Conservation (phyloP, 2,113 vertebrate species). For the Xiphophorus couchianus region DNA sequence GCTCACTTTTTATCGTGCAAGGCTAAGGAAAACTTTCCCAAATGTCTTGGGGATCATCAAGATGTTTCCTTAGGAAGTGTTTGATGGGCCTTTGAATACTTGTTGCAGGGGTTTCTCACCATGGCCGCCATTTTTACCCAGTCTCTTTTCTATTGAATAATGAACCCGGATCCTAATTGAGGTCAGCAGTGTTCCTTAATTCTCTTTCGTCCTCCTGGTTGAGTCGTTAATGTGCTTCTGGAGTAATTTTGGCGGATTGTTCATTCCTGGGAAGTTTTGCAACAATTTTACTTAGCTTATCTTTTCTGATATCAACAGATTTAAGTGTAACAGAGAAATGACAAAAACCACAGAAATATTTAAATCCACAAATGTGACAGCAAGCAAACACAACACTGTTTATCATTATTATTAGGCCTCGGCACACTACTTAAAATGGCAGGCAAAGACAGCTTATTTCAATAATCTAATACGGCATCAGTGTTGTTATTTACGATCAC, state of each 20-base stretch:
- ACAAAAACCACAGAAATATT: background rate
- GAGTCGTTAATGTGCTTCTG: background rate
- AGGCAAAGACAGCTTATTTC: background rate
- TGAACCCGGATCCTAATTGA: too few species aligned
- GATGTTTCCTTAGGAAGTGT: too few species aligned
- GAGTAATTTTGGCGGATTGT: background rate
- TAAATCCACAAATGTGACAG: background rate
- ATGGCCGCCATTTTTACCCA: too few species aligned
- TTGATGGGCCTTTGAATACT: too few species aligned
- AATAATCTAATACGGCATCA: background rate
- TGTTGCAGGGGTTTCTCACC: too few species aligned
- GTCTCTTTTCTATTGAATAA: too few species aligned
- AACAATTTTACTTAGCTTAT: background rate
- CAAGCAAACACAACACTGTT: background rate
- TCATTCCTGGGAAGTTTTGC: background rate
- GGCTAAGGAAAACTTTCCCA: too few species aligned
- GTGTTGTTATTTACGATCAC: slow-evolving; percentile 1
- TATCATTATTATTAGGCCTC: background rate
- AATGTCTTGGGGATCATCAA: too few species aligned
- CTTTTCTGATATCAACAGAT: background rate
- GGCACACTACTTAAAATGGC: background rate
- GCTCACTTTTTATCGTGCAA: too few species aligned
- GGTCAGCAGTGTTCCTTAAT: too few species aligned
- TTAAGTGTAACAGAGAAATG: background rate
- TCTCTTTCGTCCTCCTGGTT: too few species aligned